These are phyloP conservation scores for Neosilurus hyrtlii DNA, from an alignment of 2,797 vertebrate species.

Conservation along the genomic window DNA sequence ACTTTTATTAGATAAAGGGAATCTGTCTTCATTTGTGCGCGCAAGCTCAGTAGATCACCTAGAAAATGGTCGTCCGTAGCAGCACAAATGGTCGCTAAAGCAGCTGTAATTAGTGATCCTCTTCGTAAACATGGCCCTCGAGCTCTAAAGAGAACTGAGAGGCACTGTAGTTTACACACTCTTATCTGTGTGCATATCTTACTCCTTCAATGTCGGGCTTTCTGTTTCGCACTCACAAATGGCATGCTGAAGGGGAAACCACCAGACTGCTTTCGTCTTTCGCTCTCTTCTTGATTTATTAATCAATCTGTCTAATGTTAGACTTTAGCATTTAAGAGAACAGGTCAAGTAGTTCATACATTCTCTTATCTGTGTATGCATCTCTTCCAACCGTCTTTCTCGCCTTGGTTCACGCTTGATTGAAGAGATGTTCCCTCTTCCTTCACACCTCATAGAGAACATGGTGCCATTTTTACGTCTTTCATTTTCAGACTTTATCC, in stretches of 20 bases:
- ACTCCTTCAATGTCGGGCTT: neutral
- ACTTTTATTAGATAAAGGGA: neutral
- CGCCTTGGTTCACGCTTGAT: neutral
- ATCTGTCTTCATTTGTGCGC: neutral
- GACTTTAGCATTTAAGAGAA: slow-evolving; percentile 48
- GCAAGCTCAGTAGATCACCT: no score
- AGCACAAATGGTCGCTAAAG: neutral
- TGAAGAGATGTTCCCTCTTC: neutral
- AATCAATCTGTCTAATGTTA: slow-evolving; percentile 48
- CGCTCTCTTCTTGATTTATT: slow-evolving; percentile 3
- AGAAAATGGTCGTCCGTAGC: neutral
- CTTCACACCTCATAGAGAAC: neutral
- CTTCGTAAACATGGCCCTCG: neutral
- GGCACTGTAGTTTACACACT: neutral
- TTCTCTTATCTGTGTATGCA: slow-evolving; percentile 8
- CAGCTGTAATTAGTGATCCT: slow-evolving; percentile 2
- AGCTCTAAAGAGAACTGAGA: neutral
- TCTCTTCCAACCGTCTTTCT: neutral
- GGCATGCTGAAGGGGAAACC: neutral
- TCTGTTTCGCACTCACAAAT: neutral
- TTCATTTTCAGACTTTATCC: neutral
- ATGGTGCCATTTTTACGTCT: neutral
- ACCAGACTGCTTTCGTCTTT: neutral
- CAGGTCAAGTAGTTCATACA: slow-evolving; percentile 45
- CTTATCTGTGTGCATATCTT: neutral